Evolutionary conservation across 2,888 invertebrate species (phyloP).

Genomic region (Aethes cnicana): DNA sequence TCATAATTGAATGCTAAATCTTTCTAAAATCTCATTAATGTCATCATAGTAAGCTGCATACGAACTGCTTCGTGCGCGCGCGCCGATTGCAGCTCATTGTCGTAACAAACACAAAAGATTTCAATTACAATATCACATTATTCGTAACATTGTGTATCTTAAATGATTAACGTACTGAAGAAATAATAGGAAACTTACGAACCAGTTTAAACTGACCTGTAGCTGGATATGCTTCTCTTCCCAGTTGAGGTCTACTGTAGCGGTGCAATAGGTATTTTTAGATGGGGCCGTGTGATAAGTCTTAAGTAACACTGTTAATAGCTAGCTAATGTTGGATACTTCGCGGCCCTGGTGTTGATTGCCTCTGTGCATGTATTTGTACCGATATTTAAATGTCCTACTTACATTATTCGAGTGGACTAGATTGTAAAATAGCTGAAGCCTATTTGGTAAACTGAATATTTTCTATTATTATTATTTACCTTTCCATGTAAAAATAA

Average conservation of each 20-base stretch:
- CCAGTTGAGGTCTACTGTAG: slow-evolving; percentile 38
- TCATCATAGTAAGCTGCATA: too few relatives aligned
- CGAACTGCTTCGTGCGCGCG: slow-evolving; percentile 4
- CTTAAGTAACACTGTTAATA: slow-evolving; percentile 71
- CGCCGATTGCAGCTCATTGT: slow-evolving; percentile 13
- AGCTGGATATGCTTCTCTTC: slow-evolving; percentile 10
- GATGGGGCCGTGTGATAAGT: slow-evolving; percentile 65
- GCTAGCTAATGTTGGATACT: slow-evolving; percentile 49
- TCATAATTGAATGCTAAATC: too few relatives aligned
- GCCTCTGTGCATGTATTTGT: not conserved
- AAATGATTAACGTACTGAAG: slow-evolving; percentile 47
- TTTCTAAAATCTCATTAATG: too few relatives aligned
- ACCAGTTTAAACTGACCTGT: slow-evolving; percentile 6
- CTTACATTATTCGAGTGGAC: too few relatives aligned
- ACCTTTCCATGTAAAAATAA: too few relatives aligned
- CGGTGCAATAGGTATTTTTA: slow-evolving; percentile 41
- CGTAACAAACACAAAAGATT: slow-evolving; percentile 25
- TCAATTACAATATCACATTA: slow-evolving; percentile 29
- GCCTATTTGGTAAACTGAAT: too few relatives aligned
- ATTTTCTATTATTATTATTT: too few relatives aligned
- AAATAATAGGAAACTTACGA: slow-evolving; percentile 39
- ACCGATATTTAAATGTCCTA: not conserved
- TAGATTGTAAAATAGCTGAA: too few relatives aligned
- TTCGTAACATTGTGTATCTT: slow-evolving; percentile 31
- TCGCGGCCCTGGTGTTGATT: slow-evolving; percentile 16